A percentile compares a stretch with the other conserved stretches of the same genome.
phyloP scores from a whole-genome alignment of 2,888 invertebrate species.

The Patella ulyssiponensis region DNA sequence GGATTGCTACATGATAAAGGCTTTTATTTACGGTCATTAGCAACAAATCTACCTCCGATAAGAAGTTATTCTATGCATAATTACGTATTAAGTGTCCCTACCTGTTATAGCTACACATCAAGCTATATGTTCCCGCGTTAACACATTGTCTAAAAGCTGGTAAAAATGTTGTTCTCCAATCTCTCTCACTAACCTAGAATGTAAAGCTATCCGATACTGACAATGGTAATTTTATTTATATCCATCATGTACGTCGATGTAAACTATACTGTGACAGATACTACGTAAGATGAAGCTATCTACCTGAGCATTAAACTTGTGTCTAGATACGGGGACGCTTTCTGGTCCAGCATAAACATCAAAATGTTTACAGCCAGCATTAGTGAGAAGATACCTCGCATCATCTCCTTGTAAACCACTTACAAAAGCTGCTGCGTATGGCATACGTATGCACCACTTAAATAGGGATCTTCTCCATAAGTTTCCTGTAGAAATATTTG shows the following conservation, averaged over 20 bases:
- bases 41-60: too few species aligned
- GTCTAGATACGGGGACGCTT: constrained; percentile 51
- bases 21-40: too few species aligned
- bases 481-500: constrained; percentile 51
- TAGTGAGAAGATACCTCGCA: constrained; percentile 52
- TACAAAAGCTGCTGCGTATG: constrained; percentile 51
- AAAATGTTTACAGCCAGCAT: constrained; percentile 66
- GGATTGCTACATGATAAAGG: too few species aligned
- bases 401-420: constrained; percentile 58
- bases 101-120: constrained; percentile 71
- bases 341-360: constrained; percentile 66
- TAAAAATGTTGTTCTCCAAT: constrained; percentile 65
- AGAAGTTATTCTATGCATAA: too few species aligned
- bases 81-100: constrained; percentile 20
- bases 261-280: too few species aligned
- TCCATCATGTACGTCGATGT: too few species aligned
- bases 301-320: constrained; percentile 52
- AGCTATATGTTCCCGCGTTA: constrained; percentile 62
- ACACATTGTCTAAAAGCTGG: constrained; percentile 66
- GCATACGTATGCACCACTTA: constrained; percentile 51
- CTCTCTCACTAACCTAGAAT: constrained; percentile 59
- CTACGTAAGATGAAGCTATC: constrained; percentile 23
- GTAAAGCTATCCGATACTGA: too few species aligned
- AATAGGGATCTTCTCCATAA: constrained; percentile 64
- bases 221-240: too few species aligned